Percentiles rank a stretch among this genome's conserved stretches.
Conservation (phyloP, 2,113 vertebrate species). For the Crotalus tigris region DNA sequence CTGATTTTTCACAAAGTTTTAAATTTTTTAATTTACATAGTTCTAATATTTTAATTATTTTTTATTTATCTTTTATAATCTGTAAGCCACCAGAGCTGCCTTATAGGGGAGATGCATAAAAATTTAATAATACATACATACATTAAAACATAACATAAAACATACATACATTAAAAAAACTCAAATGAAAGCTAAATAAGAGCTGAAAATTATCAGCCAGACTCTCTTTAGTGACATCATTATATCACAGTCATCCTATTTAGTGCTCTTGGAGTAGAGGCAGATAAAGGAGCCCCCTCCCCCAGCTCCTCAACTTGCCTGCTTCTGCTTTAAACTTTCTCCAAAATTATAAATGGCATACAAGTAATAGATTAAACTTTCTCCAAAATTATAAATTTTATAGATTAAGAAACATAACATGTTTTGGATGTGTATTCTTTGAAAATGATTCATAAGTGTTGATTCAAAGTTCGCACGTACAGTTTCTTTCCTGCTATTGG, state of each 20-base stretch:
- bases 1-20: no score
- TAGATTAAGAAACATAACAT: background rate
- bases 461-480: background rate
- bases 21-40: no score
- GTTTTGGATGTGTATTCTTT: background rate
- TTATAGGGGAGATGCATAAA: background rate
- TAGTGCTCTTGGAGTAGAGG: background rate
- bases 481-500: background rate
- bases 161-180: background rate
- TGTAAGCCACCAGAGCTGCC: background rate
- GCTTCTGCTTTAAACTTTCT: background rate
- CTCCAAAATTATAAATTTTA: slow-evolving; percentile 2
- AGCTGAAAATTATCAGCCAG: background rate
- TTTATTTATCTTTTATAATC: no score
- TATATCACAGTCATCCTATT: background rate
- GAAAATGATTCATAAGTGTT: background rate
- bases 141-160: background rate
- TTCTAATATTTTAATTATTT: no score
- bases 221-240: background rate
- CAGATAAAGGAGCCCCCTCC: background rate
- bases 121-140: background rate
- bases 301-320: background rate
- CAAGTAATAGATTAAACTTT: background rate
- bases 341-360: slow-evolving; percentile 1
- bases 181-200: background rate